Base-by-base conservation (phyloP, 2,797 vertebrate species). In the Ctenosaura bakeri region DNA sequence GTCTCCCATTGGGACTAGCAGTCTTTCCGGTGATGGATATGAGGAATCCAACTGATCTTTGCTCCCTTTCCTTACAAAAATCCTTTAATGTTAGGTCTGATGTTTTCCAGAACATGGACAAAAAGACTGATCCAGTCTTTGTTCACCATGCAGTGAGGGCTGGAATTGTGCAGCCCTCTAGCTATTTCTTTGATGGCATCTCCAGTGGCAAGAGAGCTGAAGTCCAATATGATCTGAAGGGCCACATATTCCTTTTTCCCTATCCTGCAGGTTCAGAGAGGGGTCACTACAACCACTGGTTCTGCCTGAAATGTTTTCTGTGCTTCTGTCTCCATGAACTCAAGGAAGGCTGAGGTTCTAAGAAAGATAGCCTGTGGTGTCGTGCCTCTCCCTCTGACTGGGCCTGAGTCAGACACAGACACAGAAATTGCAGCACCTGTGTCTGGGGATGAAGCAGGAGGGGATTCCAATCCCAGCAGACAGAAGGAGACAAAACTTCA, bases 1-100 rank as follows among this genome's bases (percentile, higher is more conserved):
- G 1, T 87, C 66, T 82, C 8, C 26, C 54, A 24, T 66, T 32
- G 54, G 66, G n/a, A 32, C 26, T 69, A 74, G 85, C 87, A 38
- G 71, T 88, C 46, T 92, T 90, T 79, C 85, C 76, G 56, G 10
- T 42, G 14, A 93, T 90, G 89, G 91, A 81, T 69, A 46, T 32
- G 1, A 69, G 38, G 24, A 6, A 20, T 9, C 38, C 14, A 87
- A 46, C 59, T 16, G 20, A 24, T 35, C 2, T 1, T 69, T 62
- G n/a, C 59, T 52, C 50, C 7, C 14, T 83, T 79, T 91, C 71
- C 9, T 42, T 59, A 86, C 12, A 69, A 74, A 91, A 78, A 92
- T n/a, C 56, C 46, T 88, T 79, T 88, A 42, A n/a, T 0, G 0
- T 83, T 93, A 66, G 9, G 0, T 0, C 22, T 64, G 62, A 64